Conservation (phyloP, 2,888 invertebrate genomes). For the Elgonia sp. region DNA sequence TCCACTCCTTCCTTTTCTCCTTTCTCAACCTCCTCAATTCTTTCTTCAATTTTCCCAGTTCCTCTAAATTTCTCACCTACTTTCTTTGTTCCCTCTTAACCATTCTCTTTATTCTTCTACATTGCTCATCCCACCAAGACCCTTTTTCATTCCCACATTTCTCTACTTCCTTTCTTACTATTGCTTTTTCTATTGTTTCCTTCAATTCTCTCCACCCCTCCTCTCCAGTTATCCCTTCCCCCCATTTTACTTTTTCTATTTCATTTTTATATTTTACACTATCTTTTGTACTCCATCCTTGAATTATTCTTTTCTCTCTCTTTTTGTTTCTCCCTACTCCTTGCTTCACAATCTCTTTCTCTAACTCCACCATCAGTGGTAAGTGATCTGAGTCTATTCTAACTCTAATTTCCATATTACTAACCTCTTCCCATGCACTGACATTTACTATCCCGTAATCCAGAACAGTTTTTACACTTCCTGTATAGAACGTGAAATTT, state of each 20-base stretch:
- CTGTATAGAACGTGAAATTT: no score
- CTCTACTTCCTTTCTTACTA: not conserved
- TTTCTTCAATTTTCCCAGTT: not conserved
- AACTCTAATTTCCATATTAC: not conserved
- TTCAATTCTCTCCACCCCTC: not conserved
- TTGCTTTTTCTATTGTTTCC: not conserved
- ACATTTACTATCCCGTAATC: not conserved
- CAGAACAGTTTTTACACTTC: not conserved
- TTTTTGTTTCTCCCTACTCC: no score
- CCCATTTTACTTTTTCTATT: not conserved
- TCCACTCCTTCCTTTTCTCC: not conserved
- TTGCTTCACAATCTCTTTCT: not conserved
- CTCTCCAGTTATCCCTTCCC: no score
- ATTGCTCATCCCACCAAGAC: no score
- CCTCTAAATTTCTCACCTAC: no score
- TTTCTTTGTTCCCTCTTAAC: no score
- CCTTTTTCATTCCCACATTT: not conserved
- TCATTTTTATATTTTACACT: not conserved
- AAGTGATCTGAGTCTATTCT: constrained; percentile 8
- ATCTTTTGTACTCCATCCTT: not conserved
- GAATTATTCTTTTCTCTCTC: no score
- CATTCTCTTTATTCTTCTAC: no score
- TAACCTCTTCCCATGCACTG: not conserved
- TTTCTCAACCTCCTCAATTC: not conserved
- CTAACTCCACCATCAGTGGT: not conserved